Evolutionary conservation across 2,888 invertebrate genomes (phyloP), one percentile per base, ranked within the genome.

Genomic region (Lithophane ornitopus): DNA sequence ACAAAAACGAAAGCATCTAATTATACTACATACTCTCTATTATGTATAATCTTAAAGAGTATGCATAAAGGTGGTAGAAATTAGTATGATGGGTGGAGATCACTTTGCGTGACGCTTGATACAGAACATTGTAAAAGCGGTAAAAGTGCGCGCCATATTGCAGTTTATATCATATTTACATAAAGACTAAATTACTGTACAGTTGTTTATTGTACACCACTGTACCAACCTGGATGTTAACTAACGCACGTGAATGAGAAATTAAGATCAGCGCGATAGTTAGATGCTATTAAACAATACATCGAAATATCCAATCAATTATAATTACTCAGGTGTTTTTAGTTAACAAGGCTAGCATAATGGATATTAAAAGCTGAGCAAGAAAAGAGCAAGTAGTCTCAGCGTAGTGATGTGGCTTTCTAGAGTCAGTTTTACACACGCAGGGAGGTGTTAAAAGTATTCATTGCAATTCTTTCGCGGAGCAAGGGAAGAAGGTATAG

Each of bases 1-100:
- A 85, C 86, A 89, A 90, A 89, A 89, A 89, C 85, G 92, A 93
- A 93, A 93, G 92, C 89, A 88, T 81, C 83, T 91, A 91, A 93
- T 92, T 91, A 88, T 84, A 90, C 87, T 85, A 89, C 89, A 89
- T 89, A 89, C 87, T 89, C 90, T 89, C 88, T 91, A 90, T 90
- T 89, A 89, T 85, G 89, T 89, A 88, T 89, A 87, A 86, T 85
- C 85, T 89, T 84, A 82, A 90, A 90, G 89, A 89, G 87, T 83
- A 85, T 90, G 90, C 89, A 86, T 87, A 84, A 85, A 83, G 78
- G 81, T 85, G 80, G 78, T 85, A 76, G 81, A 84, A 85, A 85
- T 86, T 81, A 77, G 73, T 85, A 79, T 84, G 85, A 83, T 80
- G 87, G 84, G 81, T 80, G 81, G 74, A 81, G 87, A 84, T 83